phyloP scores from a whole-genome alignment of 2,888 invertebrate genomes.

The Tachina fera region DNA sequence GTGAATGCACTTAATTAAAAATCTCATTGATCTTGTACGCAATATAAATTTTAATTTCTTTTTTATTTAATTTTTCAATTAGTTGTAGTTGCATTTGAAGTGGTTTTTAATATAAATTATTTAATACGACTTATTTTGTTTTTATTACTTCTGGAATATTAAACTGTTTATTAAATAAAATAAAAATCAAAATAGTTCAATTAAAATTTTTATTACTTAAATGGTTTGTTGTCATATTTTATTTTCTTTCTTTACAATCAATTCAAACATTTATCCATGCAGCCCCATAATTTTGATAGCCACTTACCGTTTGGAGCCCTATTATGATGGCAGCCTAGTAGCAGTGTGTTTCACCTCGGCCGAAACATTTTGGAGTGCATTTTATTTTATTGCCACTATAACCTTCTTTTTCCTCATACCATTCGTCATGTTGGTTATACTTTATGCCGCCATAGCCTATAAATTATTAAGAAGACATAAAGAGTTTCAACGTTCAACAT shows the following conservation, averaged over 20 bases:
- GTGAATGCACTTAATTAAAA: not conserved
- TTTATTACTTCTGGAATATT: not conserved
- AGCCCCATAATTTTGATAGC: conserved; percentile 94
- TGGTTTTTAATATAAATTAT: not conserved
- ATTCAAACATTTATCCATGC: conserved; percentile 78
- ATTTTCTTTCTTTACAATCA: not conserved
- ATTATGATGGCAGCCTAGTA: conserved; percentile 87
- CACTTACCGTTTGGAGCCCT: conserved; percentile 88
- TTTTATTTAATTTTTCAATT: not conserved
- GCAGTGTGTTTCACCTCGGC: conserved; percentile 92
- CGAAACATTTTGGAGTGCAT: conserved; percentile 89
- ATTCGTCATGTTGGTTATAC: conserved; percentile 89
- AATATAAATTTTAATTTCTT: conserved; percentile 17
- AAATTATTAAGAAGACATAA: conserved; percentile 88
- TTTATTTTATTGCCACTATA: conserved; percentile 92
- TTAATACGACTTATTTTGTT: not conserved
- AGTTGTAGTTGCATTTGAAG: not conserved
- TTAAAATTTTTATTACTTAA: not conserved
- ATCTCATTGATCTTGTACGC: not conserved
- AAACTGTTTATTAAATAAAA: not conserved
- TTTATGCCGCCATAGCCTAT: conserved; percentile 93
- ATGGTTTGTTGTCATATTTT: not conserved
- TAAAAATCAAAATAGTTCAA: not conserved
- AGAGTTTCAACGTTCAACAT: conserved; percentile 68
- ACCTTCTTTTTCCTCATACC: conserved; percentile 93